Base-by-base conservation (phyloP, 1,140 invertebrate species). In the Lordiphosa collinella region DNA sequence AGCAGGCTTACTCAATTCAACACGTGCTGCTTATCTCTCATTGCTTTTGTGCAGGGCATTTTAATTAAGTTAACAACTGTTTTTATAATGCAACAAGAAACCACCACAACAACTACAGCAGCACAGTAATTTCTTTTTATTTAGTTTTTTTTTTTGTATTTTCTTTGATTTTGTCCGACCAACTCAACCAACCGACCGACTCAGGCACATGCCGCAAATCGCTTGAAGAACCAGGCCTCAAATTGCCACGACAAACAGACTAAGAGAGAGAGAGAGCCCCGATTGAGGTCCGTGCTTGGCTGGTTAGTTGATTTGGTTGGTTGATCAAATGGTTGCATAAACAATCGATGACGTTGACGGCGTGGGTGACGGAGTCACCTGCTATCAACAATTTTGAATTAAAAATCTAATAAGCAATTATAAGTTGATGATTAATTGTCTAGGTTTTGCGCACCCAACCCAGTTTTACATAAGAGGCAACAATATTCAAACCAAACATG, bases 21-120 rank as follows among this genome's bases (percentile, higher is more conserved):
- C 41, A 44, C 11, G 41, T 44, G 22, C 11, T 31, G 36, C 41
- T 60, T 63, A 54, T 36, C 51, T 52, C 57, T 57, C 36, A 32
- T 63, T 57, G 44, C 70, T 43, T 61, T 63, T 69, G 49, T 37
- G 40, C 61, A 32, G 38, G 64, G 37, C 55, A 62, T 73, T 84
- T 64, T 84, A 84, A 82, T 73, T 82, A 84, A 78, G 63, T 82
- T 84, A 82, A 73, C 67, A 73, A 73, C 67, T 65, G 72, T 72
- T 69, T 58, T 51, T 52, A 25, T 56, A 58, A 52, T 50, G 61
- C 60, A 67, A 40, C 54, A 56, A 70, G 44, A 44, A 41, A 54
- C 31, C 43, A 59, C 40, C 51, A 66, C 25, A 8, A 29, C 25
- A 29, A 29, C 25, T 29, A 29, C 16, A 37, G 47, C 57, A 55